Base-by-base conservation (phyloP, 37 sponge, comb jelly and placozoan species). In the Crambe crambe region DNA sequence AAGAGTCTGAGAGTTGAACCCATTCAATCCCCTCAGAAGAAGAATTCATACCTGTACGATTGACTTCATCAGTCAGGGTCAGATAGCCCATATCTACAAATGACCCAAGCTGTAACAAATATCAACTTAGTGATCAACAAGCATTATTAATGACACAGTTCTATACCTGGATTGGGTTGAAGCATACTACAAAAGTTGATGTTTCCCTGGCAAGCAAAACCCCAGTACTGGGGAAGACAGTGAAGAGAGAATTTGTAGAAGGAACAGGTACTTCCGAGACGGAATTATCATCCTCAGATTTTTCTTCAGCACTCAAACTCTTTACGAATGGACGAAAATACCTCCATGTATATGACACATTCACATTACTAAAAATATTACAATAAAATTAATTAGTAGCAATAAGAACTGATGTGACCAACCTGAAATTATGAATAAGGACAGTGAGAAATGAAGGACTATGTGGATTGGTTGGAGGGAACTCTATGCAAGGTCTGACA, bases 371-470 rank as follows among this genome's bases (percentile, higher is more conserved):
- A 39, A 9, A 66, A 31, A 67, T 68, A 71, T 31, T 20, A 65
- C 31, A 65, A 34, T 8, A 18, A 20, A 32, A 17, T 34, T 34
- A 65, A 20, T 30, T 2, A 65, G 2, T 31, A 2, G 10, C 32
- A 17, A 70, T 61, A 61, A 61, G 6, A 23, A 61, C 30, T 5
- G n/a, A 41, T 21, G 40, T 70, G 38, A 30, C 3, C 68, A 68
- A 89, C 90, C 86, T 71, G 68, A 70, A 80, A 66, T 91, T 91
- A 38, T 56, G 79, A 32, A 91, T 67, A 21, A 44, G 51, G 31
- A 83, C 71, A 41, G 77, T 91, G 40, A 39, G 47, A 56, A 68
- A 60, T 15, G 67, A 37, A 32, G 64, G 3, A 59, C 57, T 44
- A 26, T 61, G 63, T 42, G 87, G 87, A 63, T 86, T 86, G 51